These are phyloP conservation scores for Drosophila gunungcola DNA, from an alignment of 1,140 invertebrate species.

Conservation along the genomic window DNA sequence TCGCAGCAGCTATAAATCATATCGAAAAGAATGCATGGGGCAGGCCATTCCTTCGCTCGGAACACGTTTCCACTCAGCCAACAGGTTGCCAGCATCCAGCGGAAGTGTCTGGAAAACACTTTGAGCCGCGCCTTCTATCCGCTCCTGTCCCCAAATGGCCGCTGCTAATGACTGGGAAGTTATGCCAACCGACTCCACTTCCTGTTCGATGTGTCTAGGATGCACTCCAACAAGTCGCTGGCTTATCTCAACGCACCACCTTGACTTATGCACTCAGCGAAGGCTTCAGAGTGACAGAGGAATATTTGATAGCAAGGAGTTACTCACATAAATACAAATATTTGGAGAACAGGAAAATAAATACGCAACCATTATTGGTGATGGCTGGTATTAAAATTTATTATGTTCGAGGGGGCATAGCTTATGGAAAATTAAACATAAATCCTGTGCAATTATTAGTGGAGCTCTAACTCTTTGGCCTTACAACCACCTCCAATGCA, in stretches of 20 bases:
- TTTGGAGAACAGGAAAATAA: no score
- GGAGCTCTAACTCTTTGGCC: slow-evolving; percentile 33
- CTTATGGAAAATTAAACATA: slow-evolving; percentile 5
- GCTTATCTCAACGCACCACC: no score
- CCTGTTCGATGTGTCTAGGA: slow-evolving; percentile 54
- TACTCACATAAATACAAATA: no score
- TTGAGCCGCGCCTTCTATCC: slow-evolving; percentile 1
- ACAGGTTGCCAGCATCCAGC: slow-evolving; percentile 54
- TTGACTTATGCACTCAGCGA: no score
- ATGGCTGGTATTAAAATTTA: background rate
- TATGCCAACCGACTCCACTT: slow-evolving; percentile 60
- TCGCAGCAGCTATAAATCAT: slow-evolving; percentile 57
- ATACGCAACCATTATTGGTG: no score
- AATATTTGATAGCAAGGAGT: no score
- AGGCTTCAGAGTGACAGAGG: no score
- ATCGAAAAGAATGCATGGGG: slow-evolving; percentile 71
- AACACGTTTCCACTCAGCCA: slow-evolving; percentile 67
- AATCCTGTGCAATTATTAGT: slow-evolving; percentile 61
- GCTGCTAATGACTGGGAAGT: slow-evolving; percentile 60
- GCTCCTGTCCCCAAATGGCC: background rate
- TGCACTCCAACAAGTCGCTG: slow-evolving; percentile 20
- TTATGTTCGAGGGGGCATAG: slow-evolving; percentile 2
- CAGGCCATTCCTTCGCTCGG: slow-evolving; percentile 60
- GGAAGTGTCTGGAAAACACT: slow-evolving; percentile 62
- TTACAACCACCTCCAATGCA: background rate